phyloP scores from a whole-genome alignment of 2,797 vertebrate genomes.

The Pipistrellus pipistrellus region DNA sequence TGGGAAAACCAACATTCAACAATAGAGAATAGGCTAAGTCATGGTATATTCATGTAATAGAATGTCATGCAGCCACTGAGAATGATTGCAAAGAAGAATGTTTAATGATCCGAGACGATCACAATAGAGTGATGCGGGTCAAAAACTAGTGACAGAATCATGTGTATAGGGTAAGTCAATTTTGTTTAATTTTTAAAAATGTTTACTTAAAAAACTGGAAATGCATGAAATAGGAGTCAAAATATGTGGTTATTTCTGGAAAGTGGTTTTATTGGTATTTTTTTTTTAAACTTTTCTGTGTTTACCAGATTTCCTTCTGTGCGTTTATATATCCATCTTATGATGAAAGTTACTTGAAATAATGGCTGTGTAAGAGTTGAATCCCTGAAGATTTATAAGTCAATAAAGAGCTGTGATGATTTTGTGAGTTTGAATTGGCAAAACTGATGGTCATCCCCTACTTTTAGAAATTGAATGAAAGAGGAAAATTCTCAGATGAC shows the following conservation, averaged over 20 bases:
- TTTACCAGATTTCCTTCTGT: not conserved
- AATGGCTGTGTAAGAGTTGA: not conserved
- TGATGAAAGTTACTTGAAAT: not conserved
- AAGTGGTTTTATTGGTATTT: not conserved
- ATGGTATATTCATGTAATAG: not conserved
- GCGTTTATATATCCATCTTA: not conserved
- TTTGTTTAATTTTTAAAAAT: not conserved
- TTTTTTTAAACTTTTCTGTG: not conserved
- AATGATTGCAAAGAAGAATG: not conserved
- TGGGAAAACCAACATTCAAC: not conserved
- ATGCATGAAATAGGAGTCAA: not conserved
- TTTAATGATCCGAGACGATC: not conserved
- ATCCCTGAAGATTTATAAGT: not conserved
- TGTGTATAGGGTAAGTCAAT: not conserved
- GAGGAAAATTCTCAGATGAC: not conserved
- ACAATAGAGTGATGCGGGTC: not conserved
- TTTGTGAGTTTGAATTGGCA: not conserved
- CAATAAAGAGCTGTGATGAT: not conserved
- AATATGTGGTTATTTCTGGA: not conserved
- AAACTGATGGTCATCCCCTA: not conserved
- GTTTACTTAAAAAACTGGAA: not conserved
- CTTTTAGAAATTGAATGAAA: not conserved
- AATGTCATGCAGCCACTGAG: not conserved
- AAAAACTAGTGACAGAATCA: not conserved
- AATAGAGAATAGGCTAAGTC: not conserved